These are phyloP conservation scores for Amblyopsis hoosieri DNA, from an alignment of 2,797 vertebrate genomes.

Conservation along the genomic window DNA sequence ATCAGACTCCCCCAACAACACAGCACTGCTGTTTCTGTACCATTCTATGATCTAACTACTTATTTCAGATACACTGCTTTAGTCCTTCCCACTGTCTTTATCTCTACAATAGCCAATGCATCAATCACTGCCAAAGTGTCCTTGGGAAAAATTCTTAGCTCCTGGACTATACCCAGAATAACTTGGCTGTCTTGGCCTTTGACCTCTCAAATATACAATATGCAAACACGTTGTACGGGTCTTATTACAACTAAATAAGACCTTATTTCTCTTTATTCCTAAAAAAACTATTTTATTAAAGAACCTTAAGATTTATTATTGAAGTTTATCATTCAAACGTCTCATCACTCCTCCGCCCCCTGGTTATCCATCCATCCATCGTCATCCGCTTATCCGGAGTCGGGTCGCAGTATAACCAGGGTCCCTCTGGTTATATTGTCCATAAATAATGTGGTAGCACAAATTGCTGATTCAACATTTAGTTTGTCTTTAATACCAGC, in stretches of 20 bases:
- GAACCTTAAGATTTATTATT: background rate
- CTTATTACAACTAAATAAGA: background rate
- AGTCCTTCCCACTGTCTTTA: background rate
- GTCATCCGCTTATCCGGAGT: too few species aligned
- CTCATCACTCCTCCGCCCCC: too few species aligned
- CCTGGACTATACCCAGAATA: background rate
- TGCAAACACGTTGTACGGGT: background rate
- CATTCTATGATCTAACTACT: conserved; percentile 60
- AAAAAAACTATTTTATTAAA: background rate
- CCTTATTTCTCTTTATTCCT: too few species aligned
- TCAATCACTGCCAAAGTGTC: background rate
- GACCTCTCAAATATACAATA: background rate
- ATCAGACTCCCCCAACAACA: conserved; percentile 7
- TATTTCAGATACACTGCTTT: background rate
- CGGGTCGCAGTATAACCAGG: too few species aligned
- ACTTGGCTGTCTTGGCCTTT: background rate
- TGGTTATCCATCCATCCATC: background rate
- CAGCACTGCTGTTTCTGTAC: conserved; percentile 68
- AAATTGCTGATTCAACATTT: conserved; percentile 11
- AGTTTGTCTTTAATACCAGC: conserved; percentile 6
- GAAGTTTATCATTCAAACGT: background rate
- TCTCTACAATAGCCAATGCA: background rate
- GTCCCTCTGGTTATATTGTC: background rate
- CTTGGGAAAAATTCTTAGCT: background rate
- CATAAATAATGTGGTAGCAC: background rate